Base-by-base conservation (phyloP, 1,140 invertebrate genomes). In the Andricus grossulariae region DNA sequence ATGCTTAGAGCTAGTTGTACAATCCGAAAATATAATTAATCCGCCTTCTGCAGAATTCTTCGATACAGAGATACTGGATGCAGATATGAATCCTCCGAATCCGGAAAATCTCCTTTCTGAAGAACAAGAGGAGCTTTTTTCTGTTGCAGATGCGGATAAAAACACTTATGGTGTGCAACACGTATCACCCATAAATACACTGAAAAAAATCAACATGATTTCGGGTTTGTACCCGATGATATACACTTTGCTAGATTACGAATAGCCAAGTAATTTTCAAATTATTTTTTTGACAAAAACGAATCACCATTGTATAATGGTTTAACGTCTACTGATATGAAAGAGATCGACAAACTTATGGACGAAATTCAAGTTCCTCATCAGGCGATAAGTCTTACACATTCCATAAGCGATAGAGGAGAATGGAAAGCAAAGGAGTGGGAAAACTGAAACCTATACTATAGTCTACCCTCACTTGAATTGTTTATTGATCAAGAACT, bases 231-330 rank as follows among this genome's bases (percentile, higher is more conserved):
- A 2, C 80, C 76, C 0, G 82, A 83, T 75, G 71, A 71, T 49
- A 77, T 82, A 80, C 80, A 84, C 32, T 78, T 72, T 18, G 76
- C 71, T 16, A 72, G 74, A n/a, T n/a, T n/a, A n/a, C 76, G 80
- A n/a, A 52, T 80, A 2, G 71, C 15, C 21, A 55, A 51, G 74
- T 76, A 81, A 66, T 80, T 78, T 75, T 21, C 73, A 45, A 71
- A 75, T 13, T 78, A 78, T 52, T 81, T 78, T 79, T 75, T 81
- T 21, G 50, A 39, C 18, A 25, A 21, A 1, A 25, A 25, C 25
- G 3, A 25, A 3, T 25, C 25, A 1, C 3, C 1, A 25, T 3
- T 25, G 1, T 1, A 1, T 2, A 1, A 25, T 2, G 25, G 1
- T 32, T 16, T 82, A 60, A 66, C 55, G 51, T 7, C 18, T 74